Conservation (phyloP, 1,140 invertebrate species). For the Centruroides sculpturatus region DNA sequence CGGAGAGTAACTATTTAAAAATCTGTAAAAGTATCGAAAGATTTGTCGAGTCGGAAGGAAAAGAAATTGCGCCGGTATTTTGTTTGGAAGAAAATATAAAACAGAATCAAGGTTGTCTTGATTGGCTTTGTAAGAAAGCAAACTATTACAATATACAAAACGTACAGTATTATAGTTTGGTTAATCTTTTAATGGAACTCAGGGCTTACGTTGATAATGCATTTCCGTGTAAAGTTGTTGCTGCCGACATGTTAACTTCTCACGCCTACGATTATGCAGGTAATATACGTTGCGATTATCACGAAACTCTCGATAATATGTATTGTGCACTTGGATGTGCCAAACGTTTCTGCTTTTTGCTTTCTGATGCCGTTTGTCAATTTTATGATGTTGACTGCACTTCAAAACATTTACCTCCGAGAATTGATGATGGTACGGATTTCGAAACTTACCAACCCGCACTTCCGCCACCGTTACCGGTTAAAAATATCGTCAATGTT, state of each 20-base stretch:
- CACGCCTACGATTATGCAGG: conserved; percentile 1
- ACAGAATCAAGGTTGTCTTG: neutral
- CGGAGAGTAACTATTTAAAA: too few species aligned
- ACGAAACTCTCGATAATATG: conserved; percentile 1
- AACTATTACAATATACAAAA: too few species aligned
- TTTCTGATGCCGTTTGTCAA: too few species aligned
- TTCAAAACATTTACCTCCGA: too few species aligned
- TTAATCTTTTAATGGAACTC: neutral
- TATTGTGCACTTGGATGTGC: conserved; percentile 4
- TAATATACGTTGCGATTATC: neutral
- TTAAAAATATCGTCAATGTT: too few species aligned
- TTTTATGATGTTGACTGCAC: too few species aligned
- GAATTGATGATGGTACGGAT: too few species aligned
- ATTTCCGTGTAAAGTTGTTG: neutral
- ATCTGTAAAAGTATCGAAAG: too few species aligned
- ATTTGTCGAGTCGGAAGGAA: neutral
- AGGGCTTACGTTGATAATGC: neutral
- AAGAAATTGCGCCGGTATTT: conserved; percentile 4
- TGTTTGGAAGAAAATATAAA: neutral
- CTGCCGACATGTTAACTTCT: conserved; percentile 1
- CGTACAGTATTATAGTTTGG: too few species aligned
- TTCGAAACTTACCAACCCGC: too few species aligned
- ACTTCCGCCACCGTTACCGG: too few species aligned
- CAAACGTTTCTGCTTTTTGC: conserved; percentile 3
- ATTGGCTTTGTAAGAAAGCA: neutral